Percentiles rank a stretch among this genome's conserved stretches.
phyloP scores from a whole-genome alignment of 1,140 invertebrate genomes.

The Ganaspis sp. region DNA sequence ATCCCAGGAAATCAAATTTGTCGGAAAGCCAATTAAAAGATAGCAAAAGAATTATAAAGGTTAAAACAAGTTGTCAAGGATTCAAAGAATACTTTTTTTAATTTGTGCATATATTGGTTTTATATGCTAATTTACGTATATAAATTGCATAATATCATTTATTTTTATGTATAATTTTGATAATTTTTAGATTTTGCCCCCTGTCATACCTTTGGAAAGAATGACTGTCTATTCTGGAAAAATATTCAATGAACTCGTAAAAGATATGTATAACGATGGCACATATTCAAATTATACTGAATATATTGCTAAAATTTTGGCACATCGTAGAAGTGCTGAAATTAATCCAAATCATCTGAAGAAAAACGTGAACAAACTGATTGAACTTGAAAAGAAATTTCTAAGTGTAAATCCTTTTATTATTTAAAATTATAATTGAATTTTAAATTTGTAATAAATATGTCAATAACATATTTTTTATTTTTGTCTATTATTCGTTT shows the following conservation, averaged over 20 bases:
- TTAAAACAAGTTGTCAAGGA: too few species aligned
- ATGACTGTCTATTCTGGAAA: background rate
- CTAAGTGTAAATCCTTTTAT: background rate
- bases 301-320: background rate
- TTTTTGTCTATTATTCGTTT: too few species aligned
- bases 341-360: slow-evolving; percentile 9
- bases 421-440: background rate
- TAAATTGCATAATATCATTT: too few species aligned
- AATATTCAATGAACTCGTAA: background rate
- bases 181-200: background rate
- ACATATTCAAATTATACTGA: background rate
- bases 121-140: too few species aligned
- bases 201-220: background rate
- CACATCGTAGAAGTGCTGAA: background rate
- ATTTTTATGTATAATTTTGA: too few species aligned
- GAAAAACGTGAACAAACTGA: slow-evolving; percentile 31
- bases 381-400: slow-evolving; percentile 31
- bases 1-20: background rate
- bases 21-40: too few species aligned
- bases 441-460: background rate
- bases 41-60: too few species aligned
- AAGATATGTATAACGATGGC: background rate
- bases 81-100: too few species aligned
- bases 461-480: too few species aligned
- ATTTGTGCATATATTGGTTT: too few species aligned